Evolutionary conservation across 2,113 vertebrate species (phyloP).

Genomic region (Neodon shergylaensis): DNA sequence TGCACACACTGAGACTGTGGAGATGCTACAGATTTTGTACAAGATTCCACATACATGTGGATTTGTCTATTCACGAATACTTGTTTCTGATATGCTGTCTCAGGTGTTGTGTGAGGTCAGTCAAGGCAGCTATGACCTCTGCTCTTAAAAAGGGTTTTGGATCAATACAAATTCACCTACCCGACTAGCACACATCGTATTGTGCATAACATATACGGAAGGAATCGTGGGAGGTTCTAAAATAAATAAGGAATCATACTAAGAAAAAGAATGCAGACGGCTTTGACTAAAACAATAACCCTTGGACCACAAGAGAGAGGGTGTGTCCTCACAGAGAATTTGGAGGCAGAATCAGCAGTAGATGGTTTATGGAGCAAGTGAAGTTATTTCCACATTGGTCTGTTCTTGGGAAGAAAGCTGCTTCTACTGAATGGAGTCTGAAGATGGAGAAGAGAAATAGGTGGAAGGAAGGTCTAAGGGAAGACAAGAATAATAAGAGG

Average conservation of each 20-base stretch:
- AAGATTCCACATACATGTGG: not conserved
- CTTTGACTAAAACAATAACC: not conserved
- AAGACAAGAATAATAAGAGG: not conserved
- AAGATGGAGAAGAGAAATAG: not conserved
- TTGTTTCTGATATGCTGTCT: not conserved
- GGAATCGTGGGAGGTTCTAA: not conserved
- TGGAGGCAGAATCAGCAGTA: not conserved
- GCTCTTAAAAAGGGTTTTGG: not conserved
- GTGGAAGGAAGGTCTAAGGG: not conserved
- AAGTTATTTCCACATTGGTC: not conserved
- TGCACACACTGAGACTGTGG: not conserved
- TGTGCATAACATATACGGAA: not conserved
- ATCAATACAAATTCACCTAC: not conserved
- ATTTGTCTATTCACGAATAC: not conserved
- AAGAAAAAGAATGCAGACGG: not conserved
- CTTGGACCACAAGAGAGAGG: not conserved
- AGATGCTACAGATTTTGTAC: not conserved
- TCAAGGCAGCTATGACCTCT: not conserved
- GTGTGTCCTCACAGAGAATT: not conserved
- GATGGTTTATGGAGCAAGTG: not conserved
- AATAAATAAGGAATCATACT: not conserved
- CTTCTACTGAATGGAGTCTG: not conserved
- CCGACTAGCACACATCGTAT: not conserved
- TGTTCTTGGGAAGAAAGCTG: not conserved
- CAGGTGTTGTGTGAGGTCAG: not conserved